phyloP scores from a whole-genome alignment of 2,113 vertebrate genomes.

The Nicator chloris region DNA sequence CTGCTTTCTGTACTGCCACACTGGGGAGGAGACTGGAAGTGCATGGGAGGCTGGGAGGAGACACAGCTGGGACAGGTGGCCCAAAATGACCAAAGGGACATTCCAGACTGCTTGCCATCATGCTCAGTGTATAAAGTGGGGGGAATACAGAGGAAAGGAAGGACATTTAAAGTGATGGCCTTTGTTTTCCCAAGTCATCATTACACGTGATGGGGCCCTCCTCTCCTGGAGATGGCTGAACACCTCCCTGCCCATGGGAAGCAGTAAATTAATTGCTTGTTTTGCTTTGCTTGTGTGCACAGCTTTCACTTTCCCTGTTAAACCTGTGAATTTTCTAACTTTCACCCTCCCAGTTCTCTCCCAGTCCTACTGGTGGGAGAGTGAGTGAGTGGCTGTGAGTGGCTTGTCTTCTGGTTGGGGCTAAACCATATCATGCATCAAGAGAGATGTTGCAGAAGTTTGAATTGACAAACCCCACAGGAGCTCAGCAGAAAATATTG shows the following conservation, averaged over 20 bases:
- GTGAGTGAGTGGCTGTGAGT: background rate
- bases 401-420: background rate
- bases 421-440: background rate
- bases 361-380: background rate
- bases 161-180: background rate
- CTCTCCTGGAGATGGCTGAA: background rate
- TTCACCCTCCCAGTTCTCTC: background rate
- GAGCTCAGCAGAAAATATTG: background rate
- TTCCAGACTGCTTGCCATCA: background rate
- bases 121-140: background rate
- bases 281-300: background rate
- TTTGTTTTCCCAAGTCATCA: background rate
- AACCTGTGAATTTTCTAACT: background rate
- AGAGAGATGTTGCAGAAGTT: background rate
- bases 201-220: background rate
- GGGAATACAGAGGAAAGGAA: background rate
- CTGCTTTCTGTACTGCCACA: rapidly evolving
- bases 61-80: too few relatives aligned
- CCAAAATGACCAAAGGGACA: background rate
- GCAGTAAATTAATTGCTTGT: background rate
- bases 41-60: background rate
- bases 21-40: background rate
- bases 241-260: background rate
- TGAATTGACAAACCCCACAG: background rate
- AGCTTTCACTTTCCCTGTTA: background rate